Percentiles rank a stretch among this genome's conserved stretches.
These are phyloP conservation scores for Morus bassanus DNA, from an alignment of 2,797 vertebrate species.

Conservation along the genomic window DNA sequence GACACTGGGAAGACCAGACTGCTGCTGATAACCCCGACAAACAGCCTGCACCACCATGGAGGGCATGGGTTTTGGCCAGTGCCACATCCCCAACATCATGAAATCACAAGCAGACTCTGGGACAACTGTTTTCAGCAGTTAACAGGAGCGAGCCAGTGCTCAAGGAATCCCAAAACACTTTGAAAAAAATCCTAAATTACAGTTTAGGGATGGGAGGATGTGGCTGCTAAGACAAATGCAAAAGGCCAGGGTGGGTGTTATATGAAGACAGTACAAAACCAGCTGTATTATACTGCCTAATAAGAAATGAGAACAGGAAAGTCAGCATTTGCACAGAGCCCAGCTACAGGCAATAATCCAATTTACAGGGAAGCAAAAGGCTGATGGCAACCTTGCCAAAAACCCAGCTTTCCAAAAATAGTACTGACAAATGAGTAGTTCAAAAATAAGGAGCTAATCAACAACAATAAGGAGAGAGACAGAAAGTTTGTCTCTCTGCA, in stretches of 20 bases:
- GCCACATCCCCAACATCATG: background rate
- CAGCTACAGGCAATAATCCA: constrained; percentile 38
- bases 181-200: background rate
- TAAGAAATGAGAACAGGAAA: background rate
- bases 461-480: background rate
- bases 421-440: background rate
- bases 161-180: background rate
- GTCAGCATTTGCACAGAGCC: background rate
- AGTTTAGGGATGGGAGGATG: background rate
- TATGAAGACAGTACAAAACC: background rate
- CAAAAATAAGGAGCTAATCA: constrained; percentile 37
- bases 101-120: background rate
- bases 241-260: background rate
- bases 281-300: background rate
- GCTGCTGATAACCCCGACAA: background rate
- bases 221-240: background rate
- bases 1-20: background rate
- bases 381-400: constrained; percentile 22
- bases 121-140: background rate
- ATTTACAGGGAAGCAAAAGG: constrained; percentile 3
- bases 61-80: background rate
- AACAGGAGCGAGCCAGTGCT: background rate
- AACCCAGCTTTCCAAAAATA: constrained; percentile 21
- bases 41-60: background rate
- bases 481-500: background rate